Base-by-base conservation (phyloP, 2,888 invertebrate species). In the Amphipoea lucens region DNA sequence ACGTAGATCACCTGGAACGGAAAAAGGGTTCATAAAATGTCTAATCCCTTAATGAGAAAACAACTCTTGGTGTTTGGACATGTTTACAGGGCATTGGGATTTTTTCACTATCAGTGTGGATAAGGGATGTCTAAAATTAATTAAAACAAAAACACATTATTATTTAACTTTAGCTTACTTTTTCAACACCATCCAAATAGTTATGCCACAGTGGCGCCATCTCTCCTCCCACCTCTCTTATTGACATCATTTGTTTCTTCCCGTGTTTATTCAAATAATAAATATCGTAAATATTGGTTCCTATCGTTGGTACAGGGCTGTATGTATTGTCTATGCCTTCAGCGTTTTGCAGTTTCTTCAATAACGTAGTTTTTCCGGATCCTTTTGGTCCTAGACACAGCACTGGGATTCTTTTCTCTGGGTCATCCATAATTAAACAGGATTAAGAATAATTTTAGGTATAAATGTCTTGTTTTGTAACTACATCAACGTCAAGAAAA, bases 131-230 rank as follows among this genome's bases (percentile, higher is more conserved):
- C 9, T 7, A 12, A 60, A 12, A 14, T 7, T 72, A 12, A 17
- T 14, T 48, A 40, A 14, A 73, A 62, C 60, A 36, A 36, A 36
- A 3, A 36, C 36, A 36, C 36, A 36, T 45, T 42, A 9, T 45
- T 45, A 11, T 45, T 11, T 48, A 4, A n/a, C 17, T 14, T 5
- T 2, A n/a, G 84, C 90, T 85, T 88, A 96, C 96, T 94, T 98
- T 98, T 81, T 97, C 97, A 48, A 97, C 93, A 74, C 97, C 97
- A 67, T 97, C 97, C 86, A 98, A 98, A 93, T 98, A 98, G 91
- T 98, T 98, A 42, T 97, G 97, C 98, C 98, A 99, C 74, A 98
- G 96, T 6, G 98, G 98, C 74, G 98, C 98, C 98, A 99, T 98
- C 84, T 97, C 97, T 4, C 98, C 98, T 0, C 99, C 98, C 48